Conservation (phyloP, 2,113 vertebrate genomes). For the pig (Sus scrofa) region T2T-Sscrofa CM000813.6:66020501-66021000, state of each 20-base stretch:
- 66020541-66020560: no score
- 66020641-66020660: background rate
- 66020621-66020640: background rate
- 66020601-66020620: no score
- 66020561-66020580: background rate
- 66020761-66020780: background rate
- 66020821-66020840: background rate
- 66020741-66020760: background rate
- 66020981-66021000: background rate
- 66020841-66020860: background rate
- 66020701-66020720: background rate
- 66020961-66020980: background rate
- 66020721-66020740: background rate
- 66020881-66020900: background rate
- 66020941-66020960: background rate
- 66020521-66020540: background rate
- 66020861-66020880: no score
- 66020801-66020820: background rate
- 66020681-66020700: background rate
- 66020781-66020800: no score
- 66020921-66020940: background rate
- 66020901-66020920: no score
- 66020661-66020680: background rate
- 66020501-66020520: background rate
- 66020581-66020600: background rate